These are phyloP conservation scores for Meles meles DNA, from an alignment of 2,113 vertebrate genomes.

Conservation along the genomic window DNA sequence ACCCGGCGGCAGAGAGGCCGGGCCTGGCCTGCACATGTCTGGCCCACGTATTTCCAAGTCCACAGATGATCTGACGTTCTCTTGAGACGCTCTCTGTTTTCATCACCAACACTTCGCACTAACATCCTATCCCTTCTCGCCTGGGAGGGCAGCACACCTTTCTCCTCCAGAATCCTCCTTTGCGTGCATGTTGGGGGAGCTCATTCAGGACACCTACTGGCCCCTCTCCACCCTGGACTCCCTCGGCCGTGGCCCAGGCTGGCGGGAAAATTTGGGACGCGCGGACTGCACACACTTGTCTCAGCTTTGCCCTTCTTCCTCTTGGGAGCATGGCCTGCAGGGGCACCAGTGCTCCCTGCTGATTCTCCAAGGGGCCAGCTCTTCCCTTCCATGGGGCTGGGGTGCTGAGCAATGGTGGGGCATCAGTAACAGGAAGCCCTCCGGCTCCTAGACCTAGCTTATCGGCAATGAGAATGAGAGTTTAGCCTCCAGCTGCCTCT, in stretches of 20 bases:
- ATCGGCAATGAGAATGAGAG: no score
- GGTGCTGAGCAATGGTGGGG: rapidly evolving
- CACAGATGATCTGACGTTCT: neutral
- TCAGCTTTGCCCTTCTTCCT: neutral
- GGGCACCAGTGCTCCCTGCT: neutral
- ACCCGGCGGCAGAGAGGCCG: neutral
- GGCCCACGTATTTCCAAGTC: neutral
- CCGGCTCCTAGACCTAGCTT: neutral
- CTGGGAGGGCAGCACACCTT: neutral
- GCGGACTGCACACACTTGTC: rapidly evolving
- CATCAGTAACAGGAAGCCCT: neutral
- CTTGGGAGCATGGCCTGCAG: neutral
- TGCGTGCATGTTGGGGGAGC: neutral
- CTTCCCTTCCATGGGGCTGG: rapidly evolving
- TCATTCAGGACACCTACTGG: rapidly evolving
- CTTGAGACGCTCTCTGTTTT: neutral
- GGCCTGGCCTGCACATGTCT: neutral
- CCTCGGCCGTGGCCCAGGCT: rapidly evolving
- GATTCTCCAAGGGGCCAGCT: neutral
- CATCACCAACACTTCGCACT: rapidly evolving
- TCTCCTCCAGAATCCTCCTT: rapidly evolving
- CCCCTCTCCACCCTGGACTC: rapidly evolving
- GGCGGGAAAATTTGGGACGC: neutral
- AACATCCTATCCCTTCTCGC: no score
- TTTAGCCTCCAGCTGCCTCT: neutral